Evolutionary conservation across 2,113 vertebrate species (phyloP).

Genomic region (Dicaeum eximium): DNA sequence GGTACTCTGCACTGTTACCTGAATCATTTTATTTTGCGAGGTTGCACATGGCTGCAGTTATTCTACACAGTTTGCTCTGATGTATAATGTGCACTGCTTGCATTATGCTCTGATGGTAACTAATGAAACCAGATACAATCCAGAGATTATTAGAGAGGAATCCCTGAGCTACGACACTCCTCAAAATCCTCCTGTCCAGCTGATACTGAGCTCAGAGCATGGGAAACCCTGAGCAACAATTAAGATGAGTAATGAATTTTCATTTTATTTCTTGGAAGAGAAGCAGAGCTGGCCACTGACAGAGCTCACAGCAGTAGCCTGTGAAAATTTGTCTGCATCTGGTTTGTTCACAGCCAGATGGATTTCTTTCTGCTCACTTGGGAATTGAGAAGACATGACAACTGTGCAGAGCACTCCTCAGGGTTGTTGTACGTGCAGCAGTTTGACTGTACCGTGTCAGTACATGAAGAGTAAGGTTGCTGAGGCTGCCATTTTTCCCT

Average conservation of each 20-base stretch:
- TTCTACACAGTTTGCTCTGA: not conserved
- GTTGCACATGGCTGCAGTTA: not conserved
- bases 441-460: not conserved
- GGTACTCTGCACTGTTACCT: rapidly evolving
- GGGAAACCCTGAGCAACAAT: not conserved
- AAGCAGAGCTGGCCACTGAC: not conserved
- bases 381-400: not conserved
- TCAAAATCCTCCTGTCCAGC: not conserved
- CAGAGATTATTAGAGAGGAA: not conserved
- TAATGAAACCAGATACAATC: not conserved
- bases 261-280: not conserved
- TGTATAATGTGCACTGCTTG: not conserved
- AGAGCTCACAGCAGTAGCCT: not conserved
- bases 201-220: not conserved
- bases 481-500: not conserved
- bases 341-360: not conserved
- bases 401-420: rapidly evolving
- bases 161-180: not conserved
- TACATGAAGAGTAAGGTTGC: not conserved
- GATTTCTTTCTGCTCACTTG: not conserved
- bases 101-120: not conserved
- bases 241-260: not conserved
- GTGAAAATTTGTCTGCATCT: not conserved
- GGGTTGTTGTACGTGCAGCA: rapidly evolving
- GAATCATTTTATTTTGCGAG: rapidly evolving